Conservation (phyloP, 2,888 invertebrate species). For the Spialia ferax region DNA sequence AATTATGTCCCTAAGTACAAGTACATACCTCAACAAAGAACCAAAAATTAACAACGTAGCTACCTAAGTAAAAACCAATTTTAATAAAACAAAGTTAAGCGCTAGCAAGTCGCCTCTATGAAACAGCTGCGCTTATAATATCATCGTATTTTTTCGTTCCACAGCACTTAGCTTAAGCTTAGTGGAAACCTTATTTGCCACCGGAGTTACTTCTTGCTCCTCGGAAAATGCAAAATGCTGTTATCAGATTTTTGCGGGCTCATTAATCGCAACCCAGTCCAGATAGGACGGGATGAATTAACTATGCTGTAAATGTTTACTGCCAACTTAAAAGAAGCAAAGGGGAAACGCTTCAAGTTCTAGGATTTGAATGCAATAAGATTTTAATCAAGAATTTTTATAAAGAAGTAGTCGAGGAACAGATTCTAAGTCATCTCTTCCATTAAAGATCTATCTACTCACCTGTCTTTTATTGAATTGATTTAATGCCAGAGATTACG, state of each 20-base stretch:
- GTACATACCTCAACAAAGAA: not conserved
- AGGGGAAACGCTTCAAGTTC: constrained; percentile 18
- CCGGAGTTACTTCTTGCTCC: constrained; percentile 34
- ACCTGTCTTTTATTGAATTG: too few species aligned
- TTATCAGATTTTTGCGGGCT: constrained; percentile 37
- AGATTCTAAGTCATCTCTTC: too few species aligned
- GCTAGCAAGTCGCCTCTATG: constrained; percentile 9
- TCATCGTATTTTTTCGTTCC: constrained; percentile 30
- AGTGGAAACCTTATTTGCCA: constrained; percentile 37
- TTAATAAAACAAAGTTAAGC: constrained; percentile 11
- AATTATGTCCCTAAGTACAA: too few species aligned
- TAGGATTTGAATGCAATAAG: not conserved
- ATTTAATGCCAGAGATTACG: too few species aligned
- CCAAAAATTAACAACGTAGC: not conserved
- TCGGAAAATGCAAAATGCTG: constrained; percentile 34
- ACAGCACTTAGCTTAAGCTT: constrained; percentile 35
- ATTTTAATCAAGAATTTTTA: not conserved
- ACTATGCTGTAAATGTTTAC: constrained; percentile 30
- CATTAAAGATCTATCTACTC: too few species aligned
- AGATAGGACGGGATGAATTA: constrained; percentile 32
- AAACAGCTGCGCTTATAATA: constrained; percentile 30
- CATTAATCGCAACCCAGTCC: constrained; percentile 31
- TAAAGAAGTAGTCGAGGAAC: not conserved
- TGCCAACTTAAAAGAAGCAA: constrained; percentile 12
- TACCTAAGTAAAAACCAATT: not conserved